Percentiles rank a stretch among this genome's conserved stretches.
Conservation (phyloP, 2,797 vertebrate genomes). For the Arctocebus calabarensis region DNA sequence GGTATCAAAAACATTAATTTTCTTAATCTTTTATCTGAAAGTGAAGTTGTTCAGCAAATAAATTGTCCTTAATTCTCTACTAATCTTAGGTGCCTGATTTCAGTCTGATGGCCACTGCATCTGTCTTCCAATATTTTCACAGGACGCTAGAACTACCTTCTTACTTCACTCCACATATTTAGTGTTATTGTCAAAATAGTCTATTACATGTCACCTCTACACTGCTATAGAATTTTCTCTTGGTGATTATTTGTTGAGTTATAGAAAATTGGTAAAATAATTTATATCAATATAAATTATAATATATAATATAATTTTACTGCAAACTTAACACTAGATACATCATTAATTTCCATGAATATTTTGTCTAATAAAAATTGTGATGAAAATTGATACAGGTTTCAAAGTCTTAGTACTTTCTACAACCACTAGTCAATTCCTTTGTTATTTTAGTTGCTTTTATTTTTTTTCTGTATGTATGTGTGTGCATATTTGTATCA, state of each 20-base stretch:
- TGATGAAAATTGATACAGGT: not conserved
- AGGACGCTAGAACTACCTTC: not conserved
- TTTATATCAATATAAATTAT: no score
- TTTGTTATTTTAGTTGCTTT: not conserved
- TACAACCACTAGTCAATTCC: not conserved
- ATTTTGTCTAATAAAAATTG: not conserved
- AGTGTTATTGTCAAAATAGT: not conserved
- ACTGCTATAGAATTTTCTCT: not conserved
- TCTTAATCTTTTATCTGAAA: slow-evolving; percentile 1
- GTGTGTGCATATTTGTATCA: not conserved
- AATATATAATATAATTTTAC: not conserved
- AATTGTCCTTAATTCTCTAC: not conserved
- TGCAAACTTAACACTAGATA: not conserved
- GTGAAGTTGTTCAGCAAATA: not conserved
- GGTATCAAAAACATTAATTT: not conserved
- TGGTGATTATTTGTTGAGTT: not conserved
- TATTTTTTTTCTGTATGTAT: not conserved
- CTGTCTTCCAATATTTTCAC: not conserved
- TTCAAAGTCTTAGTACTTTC: not conserved
- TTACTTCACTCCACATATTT: not conserved
- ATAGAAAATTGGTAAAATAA: not conserved
- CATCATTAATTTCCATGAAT: not conserved
- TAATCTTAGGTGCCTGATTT: not conserved
- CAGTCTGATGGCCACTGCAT: not conserved
- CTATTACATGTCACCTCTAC: not conserved